Percentiles rank a stretch among this genome's conserved stretches.
These are phyloP conservation scores for Neoarius graeffei DNA, from an alignment of 2,113 vertebrate genomes.

Conservation along the genomic window DNA sequence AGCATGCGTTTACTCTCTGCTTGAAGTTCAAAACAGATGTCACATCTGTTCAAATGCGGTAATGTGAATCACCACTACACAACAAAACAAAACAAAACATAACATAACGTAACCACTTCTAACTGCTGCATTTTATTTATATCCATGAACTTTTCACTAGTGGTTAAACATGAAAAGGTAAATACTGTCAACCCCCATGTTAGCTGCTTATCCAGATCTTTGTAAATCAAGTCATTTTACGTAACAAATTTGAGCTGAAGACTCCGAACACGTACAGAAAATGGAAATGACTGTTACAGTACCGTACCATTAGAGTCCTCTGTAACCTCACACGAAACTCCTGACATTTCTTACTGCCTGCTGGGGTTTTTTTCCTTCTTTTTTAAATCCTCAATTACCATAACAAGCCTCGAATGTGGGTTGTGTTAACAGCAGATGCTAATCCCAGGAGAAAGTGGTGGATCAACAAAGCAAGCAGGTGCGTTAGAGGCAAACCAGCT, in stretches of 20 bases:
- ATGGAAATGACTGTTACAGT: not conserved
- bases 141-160: not conserved
- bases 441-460: conserved; percentile 28
- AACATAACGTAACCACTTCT: not conserved
- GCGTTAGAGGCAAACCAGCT: conserved; percentile 9
- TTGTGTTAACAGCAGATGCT: conserved; percentile 28
- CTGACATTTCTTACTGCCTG: not conserved
- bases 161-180: not conserved
- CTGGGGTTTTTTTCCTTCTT: not conserved
- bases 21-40: not conserved
- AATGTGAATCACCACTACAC: not conserved
- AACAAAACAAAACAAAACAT: not conserved
- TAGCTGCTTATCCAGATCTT: not conserved
- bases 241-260: not conserved
- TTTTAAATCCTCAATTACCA: conserved; percentile 17
- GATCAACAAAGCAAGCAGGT: conserved; percentile 49
- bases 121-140: not conserved
- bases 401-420: conserved; percentile 26
- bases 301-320: not conserved
- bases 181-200: not conserved
- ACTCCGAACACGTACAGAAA: not conserved
- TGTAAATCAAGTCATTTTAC: not conserved
- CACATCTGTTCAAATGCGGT: not conserved
- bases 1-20: not conserved
- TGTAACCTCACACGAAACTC: not conserved